A percentile compares a stretch with the other conserved stretches of the same genome.
Evolutionary conservation across 2,113 vertebrate species (phyloP).

Genomic region (Nerophis lumbriciformis): DNA sequence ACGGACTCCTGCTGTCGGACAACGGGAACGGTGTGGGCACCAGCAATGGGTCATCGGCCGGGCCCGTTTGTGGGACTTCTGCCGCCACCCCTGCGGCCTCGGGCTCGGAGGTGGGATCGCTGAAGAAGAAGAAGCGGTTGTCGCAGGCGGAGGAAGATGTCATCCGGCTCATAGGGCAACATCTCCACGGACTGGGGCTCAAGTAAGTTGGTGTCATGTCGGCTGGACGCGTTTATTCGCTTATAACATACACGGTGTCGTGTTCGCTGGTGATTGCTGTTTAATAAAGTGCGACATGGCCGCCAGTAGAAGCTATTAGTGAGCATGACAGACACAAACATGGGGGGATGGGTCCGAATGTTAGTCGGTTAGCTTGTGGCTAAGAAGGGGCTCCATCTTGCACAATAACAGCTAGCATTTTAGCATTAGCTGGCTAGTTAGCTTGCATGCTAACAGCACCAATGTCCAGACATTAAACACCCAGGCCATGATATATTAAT

Average conservation of each 20-base stretch:
- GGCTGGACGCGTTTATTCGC: neutral
- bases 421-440: slow-evolving; percentile 29
- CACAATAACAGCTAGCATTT: slow-evolving; percentile 61
- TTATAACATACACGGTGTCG: neutral
- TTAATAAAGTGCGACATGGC: slow-evolving; percentile 23
- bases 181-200: slow-evolving; percentile 93
- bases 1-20: slow-evolving; percentile 83
- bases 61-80: slow-evolving; percentile 65
- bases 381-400: slow-evolving; percentile 74
- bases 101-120: slow-evolving; percentile 74
- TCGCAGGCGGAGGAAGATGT: slow-evolving; percentile 96
- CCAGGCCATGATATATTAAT: neutral
- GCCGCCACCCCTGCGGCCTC: slow-evolving; percentile 61
- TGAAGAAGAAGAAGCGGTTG: slow-evolving; percentile 94
- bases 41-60: slow-evolving; percentile 77
- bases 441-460: slow-evolving; percentile 37
- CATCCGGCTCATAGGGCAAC: slow-evolving; percentile 96
- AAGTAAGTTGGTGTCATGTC: slow-evolving; percentile 83
- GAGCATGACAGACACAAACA: slow-evolving; percentile 65
- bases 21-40: slow-evolving; percentile 77
- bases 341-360: slow-evolving; percentile 68
- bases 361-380: slow-evolving; percentile 58
- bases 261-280: neutral
- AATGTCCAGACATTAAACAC: slow-evolving; percentile 28
- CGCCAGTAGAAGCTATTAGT: slow-evolving; percentile 39